Percentiles rank a stretch among this genome's conserved stretches.
Evolutionary conservation across 2,113 vertebrate species (phyloP).

Genomic region (Labeo rohita): DNA sequence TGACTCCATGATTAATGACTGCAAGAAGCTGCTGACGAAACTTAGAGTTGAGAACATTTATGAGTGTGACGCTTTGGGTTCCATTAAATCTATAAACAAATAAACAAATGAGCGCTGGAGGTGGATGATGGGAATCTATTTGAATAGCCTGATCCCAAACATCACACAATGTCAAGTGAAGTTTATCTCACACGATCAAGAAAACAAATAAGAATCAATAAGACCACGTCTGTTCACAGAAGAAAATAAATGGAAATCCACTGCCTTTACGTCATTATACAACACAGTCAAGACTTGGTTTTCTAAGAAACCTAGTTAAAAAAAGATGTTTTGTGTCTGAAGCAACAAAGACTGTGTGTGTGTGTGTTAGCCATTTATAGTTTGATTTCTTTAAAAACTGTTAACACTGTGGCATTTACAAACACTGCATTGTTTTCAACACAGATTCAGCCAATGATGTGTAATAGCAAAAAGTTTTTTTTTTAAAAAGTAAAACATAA

Average conservation of each 20-base stretch:
- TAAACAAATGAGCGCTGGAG: neutral
- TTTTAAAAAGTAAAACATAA: too few relatives aligned
- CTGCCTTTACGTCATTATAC: neutral
- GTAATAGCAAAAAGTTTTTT: too few relatives aligned
- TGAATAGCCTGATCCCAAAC: neutral
- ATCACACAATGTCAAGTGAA: neutral
- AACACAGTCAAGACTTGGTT: neutral
- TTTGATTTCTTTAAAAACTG: neutral
- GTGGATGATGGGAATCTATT: neutral
- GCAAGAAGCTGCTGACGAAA: neutral
- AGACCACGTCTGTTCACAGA: neutral
- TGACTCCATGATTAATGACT: conserved; percentile 1
- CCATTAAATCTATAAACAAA: neutral
- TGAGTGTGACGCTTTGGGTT: neutral
- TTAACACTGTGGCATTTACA: neutral
- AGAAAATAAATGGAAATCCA: neutral
- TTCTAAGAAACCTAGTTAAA: neutral
- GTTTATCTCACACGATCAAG: neutral
- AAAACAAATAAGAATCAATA: conserved; percentile 2
- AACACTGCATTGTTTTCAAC: neutral
- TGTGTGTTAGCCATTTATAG: neutral
- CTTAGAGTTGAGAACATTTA: neutral
- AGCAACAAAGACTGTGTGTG: neutral
- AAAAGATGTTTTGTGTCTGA: neutral
- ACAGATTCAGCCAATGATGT: neutral